These are phyloP conservation scores for Merops nubicus DNA, from an alignment of 2,113 vertebrate genomes.

Conservation along the genomic window DNA sequence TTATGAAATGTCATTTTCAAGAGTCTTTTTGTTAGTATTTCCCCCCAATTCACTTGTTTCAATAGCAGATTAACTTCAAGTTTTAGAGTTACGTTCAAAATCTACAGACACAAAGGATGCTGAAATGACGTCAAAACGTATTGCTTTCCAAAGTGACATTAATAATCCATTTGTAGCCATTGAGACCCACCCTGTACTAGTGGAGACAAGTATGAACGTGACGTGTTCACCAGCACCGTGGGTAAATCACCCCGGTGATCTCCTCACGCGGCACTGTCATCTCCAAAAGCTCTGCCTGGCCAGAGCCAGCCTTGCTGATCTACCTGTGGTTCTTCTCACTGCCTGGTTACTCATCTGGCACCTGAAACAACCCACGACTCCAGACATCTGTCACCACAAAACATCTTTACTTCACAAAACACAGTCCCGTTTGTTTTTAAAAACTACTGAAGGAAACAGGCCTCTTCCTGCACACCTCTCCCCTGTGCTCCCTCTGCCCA, in stretches of 20 bases:
- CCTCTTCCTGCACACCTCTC: not conserved
- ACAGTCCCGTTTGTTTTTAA: not conserved
- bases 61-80: not conserved
- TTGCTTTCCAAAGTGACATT: conserved; percentile 54
- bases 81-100: conserved; percentile 28
- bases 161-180: conserved; percentile 64
- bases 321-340: not conserved
- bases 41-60: conserved; percentile 6
- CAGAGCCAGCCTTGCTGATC: conserved; percentile 32
- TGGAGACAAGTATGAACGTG: conserved; percentile 21
- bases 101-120: not conserved
- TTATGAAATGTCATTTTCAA: not conserved
- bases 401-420: not conserved
- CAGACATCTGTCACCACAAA: not conserved
- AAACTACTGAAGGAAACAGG: not conserved
- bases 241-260: conserved; percentile 62
- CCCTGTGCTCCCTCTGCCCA: too few relatives aligned
- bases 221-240: conserved; percentile 34
- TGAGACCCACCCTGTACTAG: not conserved
- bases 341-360: conserved; percentile 11
- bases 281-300: conserved; percentile 28
- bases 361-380: not conserved
- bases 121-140: not conserved
- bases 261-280: conserved; percentile 41
- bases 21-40: not conserved